Evolutionary conservation across 2,113 vertebrate genomes (phyloP), one percentile per base, ranked within the genome.

Genomic region (Cheilinus undulatus): DNA sequence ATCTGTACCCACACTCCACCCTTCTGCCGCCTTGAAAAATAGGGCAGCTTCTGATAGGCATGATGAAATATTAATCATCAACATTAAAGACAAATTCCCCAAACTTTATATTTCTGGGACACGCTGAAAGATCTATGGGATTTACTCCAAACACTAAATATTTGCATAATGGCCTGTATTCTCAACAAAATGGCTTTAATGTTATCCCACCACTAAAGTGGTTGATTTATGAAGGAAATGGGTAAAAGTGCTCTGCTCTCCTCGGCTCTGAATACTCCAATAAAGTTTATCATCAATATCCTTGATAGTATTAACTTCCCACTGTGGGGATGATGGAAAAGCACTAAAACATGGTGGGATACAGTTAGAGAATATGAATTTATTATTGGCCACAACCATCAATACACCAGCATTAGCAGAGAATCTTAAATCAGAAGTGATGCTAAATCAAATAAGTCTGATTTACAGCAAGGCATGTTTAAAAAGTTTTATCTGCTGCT

Each of bases 11-110:
- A 73, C 17, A 40, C 69, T 61, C 62, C 66, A 13, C 67, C 51
- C 63, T 59, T 51, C n/a, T 80, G 78, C 77, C 14, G 58, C 68
- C 50, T 58, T 78, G 65, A 84, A 88, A 92, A 91, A 86, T 84
- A 86, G 89, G 79, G 43, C 83, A 87, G 77, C 48, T 32, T 85
- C 80, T 78, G 84, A 91, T 90, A 82, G 75, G 68, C 63, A n/a
- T 78, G 84, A 91, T 91, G 80, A 91, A 91, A 92, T 89, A 91
- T 93, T 90, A 88, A 89, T 88, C 78, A 80, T 78, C 66, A 73
- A 87, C 88, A 91, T 88, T 88, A 90, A 88, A 88, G 85, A 87
- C 76, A 88, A 88, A 92, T 79, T 75, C 88, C 82, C 78, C 73
- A 89, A 87, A 88, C 84, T 82, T 89, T 89, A 68, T 86, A 85